phyloP scores from a whole-genome alignment of 2,113 vertebrate genomes.

The Neofelis nebulosa region DNA sequence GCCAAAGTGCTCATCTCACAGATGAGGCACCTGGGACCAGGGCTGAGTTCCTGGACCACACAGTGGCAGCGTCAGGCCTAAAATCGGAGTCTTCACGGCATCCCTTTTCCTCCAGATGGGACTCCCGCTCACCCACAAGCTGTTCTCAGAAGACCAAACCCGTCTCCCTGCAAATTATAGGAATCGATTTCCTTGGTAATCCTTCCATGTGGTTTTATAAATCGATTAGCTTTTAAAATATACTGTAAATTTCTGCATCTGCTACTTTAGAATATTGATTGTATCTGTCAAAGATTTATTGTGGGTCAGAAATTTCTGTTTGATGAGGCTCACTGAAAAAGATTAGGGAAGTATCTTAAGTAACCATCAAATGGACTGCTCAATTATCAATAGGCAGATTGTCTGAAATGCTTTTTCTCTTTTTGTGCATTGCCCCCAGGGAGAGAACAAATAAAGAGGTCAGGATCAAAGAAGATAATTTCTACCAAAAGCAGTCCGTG shows the following conservation, averaged over 20 bases:
- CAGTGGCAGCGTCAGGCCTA: background rate
- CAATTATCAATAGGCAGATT: background rate
- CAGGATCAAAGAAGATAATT: background rate
- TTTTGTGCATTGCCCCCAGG: background rate
- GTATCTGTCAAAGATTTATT: background rate
- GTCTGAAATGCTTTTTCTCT: background rate
- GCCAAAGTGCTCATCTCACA: background rate
- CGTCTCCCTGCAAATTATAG: background rate
- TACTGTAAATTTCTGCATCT: background rate
- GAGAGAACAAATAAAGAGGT: background rate
- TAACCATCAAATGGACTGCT: background rate
- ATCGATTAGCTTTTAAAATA: conserved; percentile 19
- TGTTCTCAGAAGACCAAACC: background rate
- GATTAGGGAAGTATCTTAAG: background rate
- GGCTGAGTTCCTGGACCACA: background rate
- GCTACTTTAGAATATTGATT: background rate
- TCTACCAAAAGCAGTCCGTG: background rate
- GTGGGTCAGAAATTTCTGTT: background rate
- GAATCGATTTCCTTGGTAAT: background rate
- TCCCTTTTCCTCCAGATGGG: background rate
- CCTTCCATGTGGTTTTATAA: background rate
- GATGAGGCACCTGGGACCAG: too few relatives aligned
- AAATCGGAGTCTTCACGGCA: background rate
- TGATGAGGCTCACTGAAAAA: background rate
- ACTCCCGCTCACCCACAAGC: background rate